Percentiles rank a stretch among this genome's conserved stretches.
Conservation (phyloP, 2,888 invertebrate species). For the Selenia dentaria region DNA sequence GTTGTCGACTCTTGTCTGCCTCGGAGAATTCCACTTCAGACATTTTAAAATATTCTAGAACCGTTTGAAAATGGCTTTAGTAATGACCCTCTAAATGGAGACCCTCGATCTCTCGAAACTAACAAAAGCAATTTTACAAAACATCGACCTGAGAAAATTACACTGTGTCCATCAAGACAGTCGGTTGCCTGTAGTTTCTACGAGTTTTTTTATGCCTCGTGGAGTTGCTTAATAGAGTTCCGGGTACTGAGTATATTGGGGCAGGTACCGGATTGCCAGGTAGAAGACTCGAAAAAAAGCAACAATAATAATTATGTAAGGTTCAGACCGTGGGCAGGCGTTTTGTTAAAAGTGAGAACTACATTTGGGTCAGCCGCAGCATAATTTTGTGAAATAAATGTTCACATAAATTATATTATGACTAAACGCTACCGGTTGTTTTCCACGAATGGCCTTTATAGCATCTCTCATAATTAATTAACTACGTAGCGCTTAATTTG, state of each 20-base stretch:
- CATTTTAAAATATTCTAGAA: constrained; percentile 24
- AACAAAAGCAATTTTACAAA: constrained; percentile 54
- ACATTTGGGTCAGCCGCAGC: constrained; percentile 34
- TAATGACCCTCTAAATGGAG: constrained; percentile 30
- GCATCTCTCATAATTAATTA: constrained; percentile 37
- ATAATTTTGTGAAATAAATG: constrained; percentile 38
- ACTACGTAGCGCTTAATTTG: constrained; percentile 43
- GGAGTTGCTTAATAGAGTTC: constrained; percentile 75
- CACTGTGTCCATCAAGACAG: constrained; percentile 55
- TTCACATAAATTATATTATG: constrained; percentile 40
- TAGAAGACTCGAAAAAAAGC: constrained; percentile 61
- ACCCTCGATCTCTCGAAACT: constrained; percentile 25
- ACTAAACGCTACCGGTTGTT: constrained; percentile 36
- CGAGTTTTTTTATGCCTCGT: constrained; percentile 66
- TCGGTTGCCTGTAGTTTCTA: constrained; percentile 59
- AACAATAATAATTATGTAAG: constrained; percentile 48
- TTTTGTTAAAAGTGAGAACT: constrained; percentile 54
- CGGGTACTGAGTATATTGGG: constrained; percentile 67
- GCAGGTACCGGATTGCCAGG: constrained; percentile 68
- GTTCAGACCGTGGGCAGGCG: constrained; percentile 43
- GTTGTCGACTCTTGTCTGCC: constrained; percentile 4
- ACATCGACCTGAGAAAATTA: constrained; percentile 53
- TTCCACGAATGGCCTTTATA: constrained; percentile 38
- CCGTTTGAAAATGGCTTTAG: constrained; percentile 18
- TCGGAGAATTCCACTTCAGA: constrained; percentile 7